Evolutionary conservation across 2,797 vertebrate species (phyloP), one percentile per base, ranked within the genome.

Genomic region (Sciurus vulgaris): DNA sequence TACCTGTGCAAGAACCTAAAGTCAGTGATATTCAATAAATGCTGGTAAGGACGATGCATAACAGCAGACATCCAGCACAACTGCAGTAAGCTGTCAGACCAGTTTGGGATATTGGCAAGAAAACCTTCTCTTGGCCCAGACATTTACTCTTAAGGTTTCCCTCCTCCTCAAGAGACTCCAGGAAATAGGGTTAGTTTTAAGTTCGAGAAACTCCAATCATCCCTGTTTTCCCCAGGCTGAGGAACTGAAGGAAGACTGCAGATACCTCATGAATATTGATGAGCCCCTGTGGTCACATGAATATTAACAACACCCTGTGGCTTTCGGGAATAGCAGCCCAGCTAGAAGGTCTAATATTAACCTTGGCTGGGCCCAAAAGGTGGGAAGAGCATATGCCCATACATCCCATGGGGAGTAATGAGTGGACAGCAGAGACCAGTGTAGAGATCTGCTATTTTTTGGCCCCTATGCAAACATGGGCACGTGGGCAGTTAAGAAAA

Each of bases 251-350:
- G 65, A 93, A 97, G 89, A 94, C 10, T 0, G 96, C 77, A 93
- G 95, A 98, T 96, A 86, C 7, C 0, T 97, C 94, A 95, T 98
- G 97, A 97, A 98, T 98, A 98, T 94, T 96, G 92, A 98, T 97
- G 86, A 98, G 72, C 63, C 13, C 0, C 26, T 98, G 97, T 6
- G 94, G 95, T 94, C 30, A 97, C 84, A 98, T 98, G 96, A 98
- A 98, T 98, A 98, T 98, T 98, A 98, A 98, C 83, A 7, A 63
- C 70, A 95, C 49, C 47, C 96, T 97, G 97, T 95, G 95, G 97
- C 95, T 98, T 98, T 98, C 97, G 97, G 98, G 97, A 98, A 97
- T 82, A 95, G 94, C 97, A 96, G 87, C 30, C 54, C n/a, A 5
- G 96, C 54, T 84, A 95, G 96, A 96, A 98, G 97, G 96, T 92